Percentiles rank a stretch among this genome's conserved stretches.
phyloP scores from a whole-genome alignment of 1,140 invertebrate species.

The Lordiphosa collinella region DNA sequence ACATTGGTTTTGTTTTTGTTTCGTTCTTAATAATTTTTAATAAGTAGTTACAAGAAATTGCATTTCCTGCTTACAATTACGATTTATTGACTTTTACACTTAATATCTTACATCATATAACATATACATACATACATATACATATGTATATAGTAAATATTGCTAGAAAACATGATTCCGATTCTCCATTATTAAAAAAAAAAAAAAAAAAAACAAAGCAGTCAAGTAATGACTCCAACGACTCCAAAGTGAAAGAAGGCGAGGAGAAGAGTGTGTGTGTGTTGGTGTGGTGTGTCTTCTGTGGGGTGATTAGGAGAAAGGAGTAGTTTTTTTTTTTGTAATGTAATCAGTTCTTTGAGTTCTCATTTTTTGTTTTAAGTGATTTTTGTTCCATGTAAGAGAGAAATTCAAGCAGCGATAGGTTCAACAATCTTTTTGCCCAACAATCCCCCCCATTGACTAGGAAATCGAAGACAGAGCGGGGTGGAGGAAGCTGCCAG shows the following conservation, averaged over 20 bases:
- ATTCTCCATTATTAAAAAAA: conserved; percentile 3
- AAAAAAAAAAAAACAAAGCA: conserved; percentile 7
- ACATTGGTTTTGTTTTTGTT: conserved; percentile 5
- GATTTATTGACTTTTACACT: conserved; percentile 40
- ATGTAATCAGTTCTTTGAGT: conserved; percentile 76
- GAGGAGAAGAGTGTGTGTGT: conserved; percentile 2
- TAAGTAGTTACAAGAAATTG: conserved; percentile 56
- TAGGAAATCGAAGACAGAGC: background rate
- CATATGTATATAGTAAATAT: conserved; percentile 26
- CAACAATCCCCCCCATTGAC: background rate
- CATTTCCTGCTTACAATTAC: conserved; percentile 61
- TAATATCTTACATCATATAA: conserved; percentile 10
- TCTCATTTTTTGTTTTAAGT: conserved; percentile 37
- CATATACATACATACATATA: background rate
- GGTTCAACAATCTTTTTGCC: background rate
- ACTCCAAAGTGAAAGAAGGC: too few species aligned
- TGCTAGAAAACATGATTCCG: conserved; percentile 19
- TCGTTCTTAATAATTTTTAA: conserved; percentile 18
- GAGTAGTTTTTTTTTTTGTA: conserved; percentile 11
- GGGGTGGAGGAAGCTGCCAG: too few species aligned
- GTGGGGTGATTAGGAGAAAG: conserved; percentile 25
- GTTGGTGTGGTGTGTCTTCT: conserved; percentile 12
- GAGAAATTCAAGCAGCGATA: conserved; percentile 31
- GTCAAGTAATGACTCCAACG: background rate
- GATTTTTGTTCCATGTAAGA: conserved; percentile 21